phyloP scores from a whole-genome alignment of 2,888 invertebrate species.

The Ochlodes sylvanus region DNA sequence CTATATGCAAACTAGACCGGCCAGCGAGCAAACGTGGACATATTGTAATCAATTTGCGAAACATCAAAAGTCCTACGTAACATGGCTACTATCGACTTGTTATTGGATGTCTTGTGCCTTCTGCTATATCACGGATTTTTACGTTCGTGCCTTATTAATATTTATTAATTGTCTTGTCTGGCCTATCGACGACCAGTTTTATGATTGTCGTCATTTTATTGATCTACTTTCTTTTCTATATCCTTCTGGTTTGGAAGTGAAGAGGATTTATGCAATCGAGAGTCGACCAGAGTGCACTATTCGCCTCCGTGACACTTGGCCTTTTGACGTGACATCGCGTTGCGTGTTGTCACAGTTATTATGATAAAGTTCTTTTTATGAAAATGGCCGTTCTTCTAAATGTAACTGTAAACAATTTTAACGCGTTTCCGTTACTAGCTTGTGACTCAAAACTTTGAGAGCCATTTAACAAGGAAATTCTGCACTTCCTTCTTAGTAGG shows the following conservation, averaged over 20 bases:
- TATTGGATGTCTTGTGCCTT: constrained; percentile 13
- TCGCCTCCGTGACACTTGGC: too few species aligned
- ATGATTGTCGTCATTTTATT: neutral
- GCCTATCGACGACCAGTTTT: constrained; percentile 1
- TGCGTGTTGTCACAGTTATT: too few species aligned
- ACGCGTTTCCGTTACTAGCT: too few species aligned
- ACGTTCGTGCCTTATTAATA: constrained; percentile 9
- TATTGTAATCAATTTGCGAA: constrained; percentile 32
- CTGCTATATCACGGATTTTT: constrained; percentile 7
- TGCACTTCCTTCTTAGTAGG: too few species aligned
- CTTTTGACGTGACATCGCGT: too few species aligned
- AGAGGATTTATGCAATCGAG: too few species aligned
- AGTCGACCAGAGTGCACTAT: too few species aligned
- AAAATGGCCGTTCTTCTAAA: too few species aligned
- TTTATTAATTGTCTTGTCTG: constrained; percentile 16
- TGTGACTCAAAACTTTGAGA: too few species aligned
- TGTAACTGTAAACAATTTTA: too few species aligned
- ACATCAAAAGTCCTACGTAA: constrained; percentile 22
- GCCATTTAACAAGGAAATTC: too few species aligned
- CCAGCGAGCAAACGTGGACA: neutral
- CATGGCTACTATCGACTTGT: neutral
- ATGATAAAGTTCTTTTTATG: too few species aligned
- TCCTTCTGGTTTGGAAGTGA: neutral
- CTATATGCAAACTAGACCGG: constrained; percentile 22
- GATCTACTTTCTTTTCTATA: neutral